These are phyloP conservation scores for Saimiri boliviensis DNA, from an alignment of 2,113 vertebrate species.

Conservation along the genomic window DNA sequence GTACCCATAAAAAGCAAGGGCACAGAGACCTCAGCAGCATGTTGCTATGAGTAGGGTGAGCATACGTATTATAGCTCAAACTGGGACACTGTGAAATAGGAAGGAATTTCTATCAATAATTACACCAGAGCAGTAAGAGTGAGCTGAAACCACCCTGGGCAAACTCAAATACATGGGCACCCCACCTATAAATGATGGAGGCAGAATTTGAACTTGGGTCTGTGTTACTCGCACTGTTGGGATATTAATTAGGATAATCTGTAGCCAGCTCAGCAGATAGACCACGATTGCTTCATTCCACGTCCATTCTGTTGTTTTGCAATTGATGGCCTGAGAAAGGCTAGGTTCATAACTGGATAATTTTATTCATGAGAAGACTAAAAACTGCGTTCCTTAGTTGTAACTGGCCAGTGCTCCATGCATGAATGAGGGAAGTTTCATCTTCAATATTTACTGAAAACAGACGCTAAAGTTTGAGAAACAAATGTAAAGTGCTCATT, in stretches of 20 bases:
- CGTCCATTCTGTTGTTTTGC: neutral
- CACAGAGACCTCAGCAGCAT: neutral
- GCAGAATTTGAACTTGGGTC: neutral
- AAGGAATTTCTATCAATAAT: neutral
- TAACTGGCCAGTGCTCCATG: slow-evolving; percentile 71
- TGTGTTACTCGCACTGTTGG: neutral
- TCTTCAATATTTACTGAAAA: slow-evolving; percentile 79
- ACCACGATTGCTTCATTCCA: neutral
- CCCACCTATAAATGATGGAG: neutral
- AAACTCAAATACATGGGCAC: neutral
- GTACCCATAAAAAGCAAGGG: neutral
- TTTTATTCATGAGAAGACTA: slow-evolving; percentile 57
- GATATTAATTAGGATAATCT: neutral
- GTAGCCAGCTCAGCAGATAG: neutral
- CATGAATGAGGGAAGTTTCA: slow-evolving; percentile 74
- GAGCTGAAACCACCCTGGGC: neutral
- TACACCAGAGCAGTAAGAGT: neutral
- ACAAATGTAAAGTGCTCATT: slow-evolving; percentile 72
- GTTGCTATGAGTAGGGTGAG: neutral
- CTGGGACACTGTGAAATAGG: neutral
- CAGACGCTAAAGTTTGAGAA: slow-evolving; percentile 74
- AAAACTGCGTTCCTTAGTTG: slow-evolving; percentile 55
- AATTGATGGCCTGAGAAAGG: neutral
- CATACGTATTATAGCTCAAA: neutral
- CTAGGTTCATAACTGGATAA: neutral